A percentile compares a stretch with the other conserved stretches of the same genome.
Conservation (phyloP, 1,140 invertebrate species). For the Hylaeus anthracinus region DNA sequence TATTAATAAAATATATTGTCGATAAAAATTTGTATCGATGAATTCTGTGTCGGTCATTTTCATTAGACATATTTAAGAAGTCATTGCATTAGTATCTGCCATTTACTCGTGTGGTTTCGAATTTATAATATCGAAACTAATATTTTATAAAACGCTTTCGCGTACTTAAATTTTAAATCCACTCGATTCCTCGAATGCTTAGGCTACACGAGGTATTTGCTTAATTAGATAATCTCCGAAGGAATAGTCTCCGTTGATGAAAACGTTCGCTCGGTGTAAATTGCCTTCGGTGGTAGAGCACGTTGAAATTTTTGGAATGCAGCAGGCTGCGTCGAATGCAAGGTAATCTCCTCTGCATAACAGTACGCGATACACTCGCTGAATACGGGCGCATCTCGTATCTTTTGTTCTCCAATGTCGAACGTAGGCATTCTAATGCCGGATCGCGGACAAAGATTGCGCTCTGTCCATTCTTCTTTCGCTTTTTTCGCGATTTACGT, state of each 20-base stretch:
- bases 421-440: conserved; percentile 33
- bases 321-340: not conserved
- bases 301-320: conserved; percentile 18
- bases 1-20: no score
- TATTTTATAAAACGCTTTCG: no score
- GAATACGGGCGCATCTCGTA: conserved; percentile 16
- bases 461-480: conserved; percentile 1
- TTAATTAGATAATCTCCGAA: no score
- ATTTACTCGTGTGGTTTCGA: no score
- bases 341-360: not conserved
- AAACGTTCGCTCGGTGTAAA: no score
- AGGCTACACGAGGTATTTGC: not conserved
- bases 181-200: not conserved
- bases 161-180: no score
- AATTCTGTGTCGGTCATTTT: no score
- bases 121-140: no score
- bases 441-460: conserved; percentile 24
- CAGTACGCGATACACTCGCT: not conserved
- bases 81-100: no score
- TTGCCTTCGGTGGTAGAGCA: not conserved
- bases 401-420: conserved; percentile 28
- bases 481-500: conserved; percentile 27
- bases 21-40: no score
- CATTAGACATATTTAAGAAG: no score
- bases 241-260: no score